phyloP scores from a whole-genome alignment of 2,113 vertebrate genomes.

The Passer montanus region DNA sequence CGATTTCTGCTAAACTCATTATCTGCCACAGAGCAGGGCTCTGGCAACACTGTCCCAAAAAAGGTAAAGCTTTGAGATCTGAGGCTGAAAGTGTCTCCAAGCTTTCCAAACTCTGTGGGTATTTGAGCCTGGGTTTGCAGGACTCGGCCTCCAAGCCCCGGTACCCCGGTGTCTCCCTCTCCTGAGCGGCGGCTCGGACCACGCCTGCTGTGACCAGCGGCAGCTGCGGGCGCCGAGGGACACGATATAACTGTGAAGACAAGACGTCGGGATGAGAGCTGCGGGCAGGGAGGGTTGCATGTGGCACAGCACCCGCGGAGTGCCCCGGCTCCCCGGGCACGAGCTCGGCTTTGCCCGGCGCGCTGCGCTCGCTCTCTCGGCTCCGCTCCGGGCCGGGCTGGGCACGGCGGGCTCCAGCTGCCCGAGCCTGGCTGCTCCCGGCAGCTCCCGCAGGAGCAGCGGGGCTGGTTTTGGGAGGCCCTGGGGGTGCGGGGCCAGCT shows the following conservation, averaged over 20 bases:
- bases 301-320: accelerated
- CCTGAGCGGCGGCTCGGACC: neutral
- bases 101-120: neutral
- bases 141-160: neutral
- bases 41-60: accelerated
- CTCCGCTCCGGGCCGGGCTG: neutral
- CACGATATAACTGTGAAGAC: accelerated
- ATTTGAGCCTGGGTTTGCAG: neutral
- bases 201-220: accelerated
- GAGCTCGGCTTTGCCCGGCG: accelerated
- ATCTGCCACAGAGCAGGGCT: neutral
- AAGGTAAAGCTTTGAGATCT: neutral
- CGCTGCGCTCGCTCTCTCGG: neutral
- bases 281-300: neutral
- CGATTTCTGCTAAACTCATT: accelerated
- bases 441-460: neutral
- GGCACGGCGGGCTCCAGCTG: neutral
- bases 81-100: neutral
- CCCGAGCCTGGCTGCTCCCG: neutral
- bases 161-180: neutral
- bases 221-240: neutral
- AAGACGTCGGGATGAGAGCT: neutral
- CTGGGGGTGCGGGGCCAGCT: accelerated
- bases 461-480: neutral
- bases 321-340: too few relatives aligned